A percentile compares a stretch with the other conserved stretches of the same genome.
phyloP scores from a whole-genome alignment of 23 tunicate species.

The Clavelina lepadiformis region DNA sequence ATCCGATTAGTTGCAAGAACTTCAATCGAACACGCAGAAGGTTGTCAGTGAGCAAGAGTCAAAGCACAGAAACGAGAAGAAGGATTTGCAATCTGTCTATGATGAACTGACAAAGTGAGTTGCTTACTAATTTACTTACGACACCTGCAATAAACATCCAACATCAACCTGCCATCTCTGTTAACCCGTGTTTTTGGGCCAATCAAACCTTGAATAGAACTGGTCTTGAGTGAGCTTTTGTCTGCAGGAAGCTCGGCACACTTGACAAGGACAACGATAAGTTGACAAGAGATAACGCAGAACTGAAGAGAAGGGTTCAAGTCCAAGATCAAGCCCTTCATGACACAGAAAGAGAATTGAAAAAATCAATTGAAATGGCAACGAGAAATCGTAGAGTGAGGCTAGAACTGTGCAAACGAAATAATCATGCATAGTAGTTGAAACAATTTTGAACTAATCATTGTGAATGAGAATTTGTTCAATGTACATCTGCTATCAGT shows the following conservation, averaged over 20 bases:
- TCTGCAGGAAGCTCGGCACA: conserved; percentile 6
- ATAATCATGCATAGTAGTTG: too few species aligned
- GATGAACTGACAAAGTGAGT: conserved; percentile 43
- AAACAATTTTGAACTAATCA: too few species aligned
- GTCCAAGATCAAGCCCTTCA: conserved; percentile 25
- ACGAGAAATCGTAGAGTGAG: conserved; percentile 24
- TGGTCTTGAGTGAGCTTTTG: background rate
- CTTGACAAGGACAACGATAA: conserved; percentile 16
- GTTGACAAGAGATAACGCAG: conserved; percentile 18
- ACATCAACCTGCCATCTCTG: too few species aligned
- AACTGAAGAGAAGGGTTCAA: conserved; percentile 17
- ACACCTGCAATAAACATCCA: too few species aligned
- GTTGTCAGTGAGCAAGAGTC: conserved; percentile 54
- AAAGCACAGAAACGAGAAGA: conserved; percentile 50
- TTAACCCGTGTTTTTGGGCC: too few species aligned
- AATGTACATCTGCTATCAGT: too few species aligned
- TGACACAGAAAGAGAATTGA: conserved; percentile 35
- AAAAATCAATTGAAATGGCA: conserved; percentile 55
- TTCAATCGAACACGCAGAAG: conserved; percentile 52
- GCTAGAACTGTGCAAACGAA: too few species aligned
- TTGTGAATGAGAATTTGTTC: too few species aligned
- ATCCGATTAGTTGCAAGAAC: conserved; percentile 78
- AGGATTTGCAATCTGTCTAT: conserved; percentile 40
- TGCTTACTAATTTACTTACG: background rate
- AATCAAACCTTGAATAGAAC: too few species aligned